Percentiles rank a stretch among this genome's conserved stretches.
Conservation (phyloP, 1,140 invertebrate species). For the Orius laevigatus region DNA sequence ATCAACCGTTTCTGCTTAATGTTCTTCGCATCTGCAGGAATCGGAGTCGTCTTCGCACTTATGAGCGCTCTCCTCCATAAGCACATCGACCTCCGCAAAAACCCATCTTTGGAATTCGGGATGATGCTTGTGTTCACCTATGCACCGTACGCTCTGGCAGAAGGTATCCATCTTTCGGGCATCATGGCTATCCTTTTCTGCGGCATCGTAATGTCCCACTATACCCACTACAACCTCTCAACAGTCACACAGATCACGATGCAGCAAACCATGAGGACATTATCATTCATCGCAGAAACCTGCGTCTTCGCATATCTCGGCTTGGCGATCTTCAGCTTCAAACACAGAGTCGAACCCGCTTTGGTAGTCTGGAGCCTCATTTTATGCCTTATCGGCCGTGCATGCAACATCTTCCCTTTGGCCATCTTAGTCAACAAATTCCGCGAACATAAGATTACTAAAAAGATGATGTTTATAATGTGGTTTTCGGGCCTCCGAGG, state of each 20-base stretch:
- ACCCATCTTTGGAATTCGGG: slow-evolving; percentile 95
- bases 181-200: slow-evolving; percentile 99
- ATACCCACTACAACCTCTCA: slow-evolving; percentile 96
- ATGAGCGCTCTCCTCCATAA: slow-evolving; percentile 87
- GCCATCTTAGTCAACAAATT: slow-evolving; percentile 88
- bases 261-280: slow-evolving; percentile 94
- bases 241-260: slow-evolving; percentile 98
- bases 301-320: slow-evolving; percentile 99
- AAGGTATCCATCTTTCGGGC: slow-evolving; percentile 89
- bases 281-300: slow-evolving; percentile 96
- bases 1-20: slow-evolving; percentile 78
- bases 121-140: slow-evolving; percentile 98
- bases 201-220: slow-evolving; percentile 99
- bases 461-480: slow-evolving; percentile 99
- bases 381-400: slow-evolving; percentile 80
- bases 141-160: slow-evolving; percentile 92
- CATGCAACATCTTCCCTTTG: slow-evolving; percentile 92
- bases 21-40: slow-evolving; percentile 96
- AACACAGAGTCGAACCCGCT: slow-evolving; percentile 58
- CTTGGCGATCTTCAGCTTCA: slow-evolving; percentile 92
- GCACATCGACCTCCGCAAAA: slow-evolving; percentile 90
- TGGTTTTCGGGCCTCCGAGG: slow-evolving; percentile 96
- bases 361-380: slow-evolving; percentile 86
- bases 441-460: slow-evolving; percentile 92
- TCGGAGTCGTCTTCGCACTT: slow-evolving; percentile 89